Percentiles rank a stretch among this genome's conserved stretches.
These are phyloP conservation scores for Drosophila quinaria DNA, from an alignment of 2,888 invertebrate genomes.

Conservation along the genomic window DNA sequence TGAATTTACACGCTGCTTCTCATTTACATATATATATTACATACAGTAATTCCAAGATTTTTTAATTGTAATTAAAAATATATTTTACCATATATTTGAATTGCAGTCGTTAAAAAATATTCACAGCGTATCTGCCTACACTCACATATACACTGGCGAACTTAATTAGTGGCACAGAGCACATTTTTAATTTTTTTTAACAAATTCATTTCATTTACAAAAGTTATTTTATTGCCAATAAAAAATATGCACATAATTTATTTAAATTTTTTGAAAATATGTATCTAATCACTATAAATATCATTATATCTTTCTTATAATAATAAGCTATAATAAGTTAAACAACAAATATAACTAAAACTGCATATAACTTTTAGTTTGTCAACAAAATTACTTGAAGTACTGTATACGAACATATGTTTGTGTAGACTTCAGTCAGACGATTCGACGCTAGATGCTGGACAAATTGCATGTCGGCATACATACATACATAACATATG, in stretches of 20 bases:
- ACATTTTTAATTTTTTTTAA: too few species aligned
- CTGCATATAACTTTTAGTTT: too few species aligned
- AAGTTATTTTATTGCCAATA: not conserved
- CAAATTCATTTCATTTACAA: too few species aligned
- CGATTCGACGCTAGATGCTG: constrained; percentile 17
- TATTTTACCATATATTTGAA: not conserved
- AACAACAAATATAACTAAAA: too few species aligned
- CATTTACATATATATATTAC: not conserved
- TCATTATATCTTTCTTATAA: too few species aligned
- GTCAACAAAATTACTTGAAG: not conserved
- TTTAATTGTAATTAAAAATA: not conserved
- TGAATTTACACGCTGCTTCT: not conserved
- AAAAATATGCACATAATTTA: not conserved
- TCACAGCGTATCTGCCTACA: not conserved
- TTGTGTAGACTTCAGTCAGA: not conserved
- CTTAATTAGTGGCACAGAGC: too few species aligned
- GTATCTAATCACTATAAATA: too few species aligned
- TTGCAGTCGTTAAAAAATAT: not conserved
- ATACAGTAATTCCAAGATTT: not conserved
- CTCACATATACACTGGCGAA: not conserved
- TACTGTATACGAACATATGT: not conserved
- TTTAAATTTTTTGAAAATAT: not conserved
- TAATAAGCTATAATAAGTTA: too few species aligned
- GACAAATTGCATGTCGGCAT: not conserved
- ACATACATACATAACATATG: too few species aligned